Conservation (phyloP, 2,113 vertebrate species). For the Cygnus buccinator region DNA sequence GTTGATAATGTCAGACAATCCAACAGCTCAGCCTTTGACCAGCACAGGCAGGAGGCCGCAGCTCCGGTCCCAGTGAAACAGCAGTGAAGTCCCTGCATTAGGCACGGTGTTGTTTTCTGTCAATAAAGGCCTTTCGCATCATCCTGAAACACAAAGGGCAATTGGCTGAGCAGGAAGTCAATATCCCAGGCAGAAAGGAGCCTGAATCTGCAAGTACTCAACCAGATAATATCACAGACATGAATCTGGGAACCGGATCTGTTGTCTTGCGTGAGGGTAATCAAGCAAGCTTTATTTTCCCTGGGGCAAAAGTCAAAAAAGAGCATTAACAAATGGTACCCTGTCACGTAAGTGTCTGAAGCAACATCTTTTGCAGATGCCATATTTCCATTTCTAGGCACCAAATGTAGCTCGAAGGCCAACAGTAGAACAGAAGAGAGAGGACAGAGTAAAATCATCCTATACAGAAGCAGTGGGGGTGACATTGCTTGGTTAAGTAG, state of each 20-base stretch:
- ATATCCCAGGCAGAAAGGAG: slow-evolving; percentile 31
- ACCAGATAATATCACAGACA: slow-evolving; percentile 16
- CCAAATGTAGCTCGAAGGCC: background rate
- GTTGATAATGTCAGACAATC: background rate
- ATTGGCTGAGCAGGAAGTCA: slow-evolving; percentile 17
- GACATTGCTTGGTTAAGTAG: background rate
- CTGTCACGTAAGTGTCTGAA: slow-evolving; percentile 38
- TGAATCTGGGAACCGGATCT: slow-evolving; percentile 23
- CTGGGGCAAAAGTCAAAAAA: slow-evolving; percentile 5
- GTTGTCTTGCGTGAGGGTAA: background rate
- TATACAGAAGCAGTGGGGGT: background rate
- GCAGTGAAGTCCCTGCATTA: background rate
- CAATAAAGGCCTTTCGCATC: slow-evolving; percentile 4
- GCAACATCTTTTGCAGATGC: slow-evolving; percentile 28
- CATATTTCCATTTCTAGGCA: slow-evolving; percentile 16
- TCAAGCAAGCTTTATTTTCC: slow-evolving; percentile 20
- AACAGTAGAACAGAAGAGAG: background rate
- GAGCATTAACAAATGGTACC: slow-evolving; percentile 40
- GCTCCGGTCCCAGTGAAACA: background rate
- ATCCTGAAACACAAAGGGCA: slow-evolving; percentile 14
- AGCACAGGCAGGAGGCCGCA: background rate
- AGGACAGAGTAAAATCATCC: background rate
- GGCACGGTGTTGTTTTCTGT: slow-evolving; percentile 12
- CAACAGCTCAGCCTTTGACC: background rate
- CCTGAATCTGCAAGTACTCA: background rate